These are phyloP conservation scores for Chiridota heheva DNA, from an alignment of 35 echinoderm and acorn worm genomes.

Conservation along the genomic window DNA sequence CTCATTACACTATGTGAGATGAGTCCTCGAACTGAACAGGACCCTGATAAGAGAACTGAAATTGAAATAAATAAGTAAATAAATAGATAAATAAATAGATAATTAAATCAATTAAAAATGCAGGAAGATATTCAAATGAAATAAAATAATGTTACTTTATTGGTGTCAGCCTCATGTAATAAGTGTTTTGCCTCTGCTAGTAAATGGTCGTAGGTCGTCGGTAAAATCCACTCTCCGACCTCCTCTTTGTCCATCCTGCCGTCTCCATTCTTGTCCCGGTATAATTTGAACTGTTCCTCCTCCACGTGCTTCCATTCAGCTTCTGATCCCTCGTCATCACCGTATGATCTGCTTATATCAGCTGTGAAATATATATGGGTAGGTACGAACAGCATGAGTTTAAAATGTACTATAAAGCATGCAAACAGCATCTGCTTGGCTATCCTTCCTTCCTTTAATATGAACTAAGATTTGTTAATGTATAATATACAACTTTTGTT, in stretches of 20 bases:
- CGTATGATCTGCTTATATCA: conserved; percentile 15
- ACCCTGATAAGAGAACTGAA: background rate
- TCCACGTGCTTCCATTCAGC: conserved; percentile 67
- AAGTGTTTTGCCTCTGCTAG: conserved; percentile 77
- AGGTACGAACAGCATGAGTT: background rate
- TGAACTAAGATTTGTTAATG: too few species aligned
- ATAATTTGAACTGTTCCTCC: conserved; percentile 46
- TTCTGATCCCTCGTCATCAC: background rate
- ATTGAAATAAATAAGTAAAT: too few species aligned
- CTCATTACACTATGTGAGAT: too few species aligned
- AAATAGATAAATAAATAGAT: too few species aligned
- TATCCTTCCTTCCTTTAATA: too few species aligned
- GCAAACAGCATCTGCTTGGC: too few species aligned
- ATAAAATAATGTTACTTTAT: conserved; percentile 64
- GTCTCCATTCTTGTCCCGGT: conserved; percentile 68
- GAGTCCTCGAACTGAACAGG: too few species aligned
- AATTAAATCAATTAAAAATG: too few species aligned
- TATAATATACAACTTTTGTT: too few species aligned
- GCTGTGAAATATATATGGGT: conserved; percentile 3
- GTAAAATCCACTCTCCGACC: conserved; percentile 69
- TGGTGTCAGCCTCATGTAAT: conserved; percentile 59
- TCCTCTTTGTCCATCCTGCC: conserved; percentile 55
- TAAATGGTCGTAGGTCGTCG: conserved; percentile 50
- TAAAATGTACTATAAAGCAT: too few species aligned
- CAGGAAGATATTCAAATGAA: background rate